Conservation (phyloP, 2,797 vertebrate genomes). For the Helicolenus hilgendorfi region DNA sequence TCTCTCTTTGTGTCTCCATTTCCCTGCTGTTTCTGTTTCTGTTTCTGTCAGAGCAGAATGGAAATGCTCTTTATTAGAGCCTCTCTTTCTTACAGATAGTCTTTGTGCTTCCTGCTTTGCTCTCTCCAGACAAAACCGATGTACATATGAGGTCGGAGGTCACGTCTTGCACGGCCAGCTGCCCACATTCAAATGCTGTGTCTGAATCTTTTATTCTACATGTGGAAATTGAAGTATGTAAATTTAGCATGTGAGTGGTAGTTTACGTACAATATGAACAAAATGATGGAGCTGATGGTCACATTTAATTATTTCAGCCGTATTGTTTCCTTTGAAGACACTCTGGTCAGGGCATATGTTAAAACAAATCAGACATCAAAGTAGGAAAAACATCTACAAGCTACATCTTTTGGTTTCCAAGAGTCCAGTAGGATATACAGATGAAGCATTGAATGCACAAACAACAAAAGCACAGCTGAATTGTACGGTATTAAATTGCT, state of each 20-base stretch:
- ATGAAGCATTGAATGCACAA: neutral
- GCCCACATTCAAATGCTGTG: neutral
- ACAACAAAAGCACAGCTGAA: neutral
- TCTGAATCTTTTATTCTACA: constrained; percentile 19
- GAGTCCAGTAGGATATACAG: neutral
- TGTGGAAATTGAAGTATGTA: neutral
- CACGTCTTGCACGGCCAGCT: neutral
- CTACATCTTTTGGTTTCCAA: neutral
- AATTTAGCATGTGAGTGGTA: neutral
- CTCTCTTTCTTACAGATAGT: constrained; percentile 38
- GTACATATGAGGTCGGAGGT: constrained; percentile 58
- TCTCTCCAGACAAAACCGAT: constrained; percentile 41
- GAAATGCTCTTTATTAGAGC: constrained; percentile 75
- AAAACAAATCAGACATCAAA: neutral
- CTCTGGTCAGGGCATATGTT: neutral
- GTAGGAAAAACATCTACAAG: neutral
- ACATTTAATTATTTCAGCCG: neutral
- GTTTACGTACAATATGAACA: neutral
- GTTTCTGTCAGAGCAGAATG: constrained; percentile 70
- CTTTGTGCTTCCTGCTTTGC: constrained; percentile 38
- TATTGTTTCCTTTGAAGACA: constrained; percentile 41
- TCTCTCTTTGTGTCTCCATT: constrained; percentile 69
- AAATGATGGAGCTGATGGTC: neutral
- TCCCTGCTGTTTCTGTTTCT: constrained; percentile 70
- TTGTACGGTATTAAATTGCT: neutral